These are phyloP conservation scores for Tylochromis polylepis DNA, from an alignment of 2,113 vertebrate species.

Conservation along the genomic window DNA sequence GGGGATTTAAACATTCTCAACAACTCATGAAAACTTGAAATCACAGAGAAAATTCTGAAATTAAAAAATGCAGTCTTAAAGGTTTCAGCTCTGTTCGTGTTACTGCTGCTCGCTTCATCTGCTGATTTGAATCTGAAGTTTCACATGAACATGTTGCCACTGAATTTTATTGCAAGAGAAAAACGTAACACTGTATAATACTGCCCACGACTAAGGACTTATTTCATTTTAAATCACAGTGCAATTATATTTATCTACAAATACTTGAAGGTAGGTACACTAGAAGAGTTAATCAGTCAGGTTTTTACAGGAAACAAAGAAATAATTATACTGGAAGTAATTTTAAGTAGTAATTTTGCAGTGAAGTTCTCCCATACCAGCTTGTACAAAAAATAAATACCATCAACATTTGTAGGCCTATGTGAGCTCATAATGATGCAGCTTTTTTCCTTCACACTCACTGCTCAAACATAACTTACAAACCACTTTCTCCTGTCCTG, in stretches of 20 bases:
- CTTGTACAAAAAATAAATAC: background rate
- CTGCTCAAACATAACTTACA: too few species aligned
- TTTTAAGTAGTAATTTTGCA: background rate
- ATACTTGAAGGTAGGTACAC: background rate
- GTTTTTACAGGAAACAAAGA: background rate
- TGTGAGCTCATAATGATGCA: too few species aligned
- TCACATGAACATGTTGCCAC: background rate
- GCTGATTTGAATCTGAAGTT: background rate
- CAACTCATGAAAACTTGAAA: too few species aligned
- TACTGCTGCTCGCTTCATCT: background rate
- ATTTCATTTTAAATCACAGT: background rate
- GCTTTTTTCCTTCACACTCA: too few species aligned
- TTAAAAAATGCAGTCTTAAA: background rate
- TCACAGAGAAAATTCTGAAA: too few species aligned
- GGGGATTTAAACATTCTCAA: too few species aligned
- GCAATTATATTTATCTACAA: background rate
- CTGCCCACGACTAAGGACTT: background rate
- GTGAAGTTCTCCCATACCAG: background rate
- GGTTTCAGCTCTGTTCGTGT: background rate
- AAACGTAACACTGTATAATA: background rate
- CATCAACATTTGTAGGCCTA: background rate
- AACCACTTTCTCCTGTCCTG: too few species aligned
- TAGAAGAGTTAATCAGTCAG: background rate
- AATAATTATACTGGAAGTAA: background rate
- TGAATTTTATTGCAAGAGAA: background rate